Conservation (phyloP, 2,797 vertebrate species). For the Anabacerthia variegaticeps region DNA sequence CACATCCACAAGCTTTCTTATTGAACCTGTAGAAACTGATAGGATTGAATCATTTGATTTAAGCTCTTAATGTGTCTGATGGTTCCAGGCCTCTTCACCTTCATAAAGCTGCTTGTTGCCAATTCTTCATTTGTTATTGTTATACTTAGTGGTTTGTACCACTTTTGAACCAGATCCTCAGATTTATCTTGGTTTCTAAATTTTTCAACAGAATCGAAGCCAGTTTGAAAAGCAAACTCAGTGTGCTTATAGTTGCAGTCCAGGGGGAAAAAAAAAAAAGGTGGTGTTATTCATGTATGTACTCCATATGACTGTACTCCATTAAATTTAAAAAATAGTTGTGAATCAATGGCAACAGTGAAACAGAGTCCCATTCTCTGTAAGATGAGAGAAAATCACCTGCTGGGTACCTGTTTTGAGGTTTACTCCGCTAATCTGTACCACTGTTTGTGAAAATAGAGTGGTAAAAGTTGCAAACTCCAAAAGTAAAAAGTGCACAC, state of each 20-base stretch:
- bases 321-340: not conserved
- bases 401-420: not conserved
- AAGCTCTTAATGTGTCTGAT: not conserved
- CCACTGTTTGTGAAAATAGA: not conserved
- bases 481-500: not conserved
- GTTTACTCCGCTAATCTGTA: not conserved
- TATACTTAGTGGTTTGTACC: not conserved
- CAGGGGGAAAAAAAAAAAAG: rapidly evolving
- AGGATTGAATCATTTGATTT: not conserved
- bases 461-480: not conserved
- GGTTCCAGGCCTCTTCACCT: not conserved
- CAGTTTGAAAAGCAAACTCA: not conserved
- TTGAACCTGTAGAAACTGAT: not conserved
- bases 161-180: not conserved
- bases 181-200: not conserved
- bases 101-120: not conserved
- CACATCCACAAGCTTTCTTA: not conserved
- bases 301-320: not conserved
- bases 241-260: not conserved
- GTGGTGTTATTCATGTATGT: not conserved
- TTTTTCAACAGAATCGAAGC: not conserved
- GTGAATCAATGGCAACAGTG: not conserved
- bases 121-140: not conserved
- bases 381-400: not conserved
- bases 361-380: not conserved